These are phyloP conservation scores for Tiliacea citrago DNA, from an alignment of 2,888 invertebrate species.

Conservation along the genomic window DNA sequence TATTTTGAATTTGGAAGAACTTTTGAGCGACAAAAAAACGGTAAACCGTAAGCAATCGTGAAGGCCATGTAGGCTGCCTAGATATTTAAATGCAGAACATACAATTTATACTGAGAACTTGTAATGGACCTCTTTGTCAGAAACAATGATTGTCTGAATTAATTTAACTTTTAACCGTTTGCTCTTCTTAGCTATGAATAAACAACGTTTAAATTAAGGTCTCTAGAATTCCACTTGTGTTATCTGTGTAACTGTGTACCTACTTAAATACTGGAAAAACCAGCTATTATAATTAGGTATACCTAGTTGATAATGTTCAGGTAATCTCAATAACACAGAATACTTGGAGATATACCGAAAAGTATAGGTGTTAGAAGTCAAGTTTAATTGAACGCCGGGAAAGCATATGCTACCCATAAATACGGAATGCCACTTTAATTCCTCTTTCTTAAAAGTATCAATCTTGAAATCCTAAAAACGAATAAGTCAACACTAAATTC, in stretches of 20 bases:
- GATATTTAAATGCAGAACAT: constrained; percentile 32
- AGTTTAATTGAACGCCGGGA: not conserved
- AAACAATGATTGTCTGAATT: constrained; percentile 22
- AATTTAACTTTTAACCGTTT: constrained; percentile 2
- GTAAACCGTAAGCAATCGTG: constrained; percentile 18
- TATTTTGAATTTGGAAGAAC: constrained; percentile 35
- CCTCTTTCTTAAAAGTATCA: not conserved
- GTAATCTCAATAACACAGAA: not conserved
- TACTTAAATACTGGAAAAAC: constrained; percentile 11
- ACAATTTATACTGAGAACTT: constrained; percentile 31
- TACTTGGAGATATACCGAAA: not conserved
- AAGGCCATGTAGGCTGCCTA: constrained; percentile 38
- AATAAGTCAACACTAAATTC: not conserved
- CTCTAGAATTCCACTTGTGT: not conserved
- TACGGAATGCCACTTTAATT: not conserved
- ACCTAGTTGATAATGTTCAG: not conserved
- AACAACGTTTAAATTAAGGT: not conserved
- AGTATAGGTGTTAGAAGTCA: not conserved
- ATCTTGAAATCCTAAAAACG: not conserved
- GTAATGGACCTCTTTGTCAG: constrained; percentile 24
- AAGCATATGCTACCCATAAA: not conserved
- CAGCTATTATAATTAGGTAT: too few species aligned
- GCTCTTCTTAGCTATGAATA: not conserved
- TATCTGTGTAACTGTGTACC: not conserved
- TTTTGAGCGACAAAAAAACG: constrained; percentile 22